Conservation (phyloP, 1,140 invertebrate genomes). For the Cydia strobilella region DNA sequence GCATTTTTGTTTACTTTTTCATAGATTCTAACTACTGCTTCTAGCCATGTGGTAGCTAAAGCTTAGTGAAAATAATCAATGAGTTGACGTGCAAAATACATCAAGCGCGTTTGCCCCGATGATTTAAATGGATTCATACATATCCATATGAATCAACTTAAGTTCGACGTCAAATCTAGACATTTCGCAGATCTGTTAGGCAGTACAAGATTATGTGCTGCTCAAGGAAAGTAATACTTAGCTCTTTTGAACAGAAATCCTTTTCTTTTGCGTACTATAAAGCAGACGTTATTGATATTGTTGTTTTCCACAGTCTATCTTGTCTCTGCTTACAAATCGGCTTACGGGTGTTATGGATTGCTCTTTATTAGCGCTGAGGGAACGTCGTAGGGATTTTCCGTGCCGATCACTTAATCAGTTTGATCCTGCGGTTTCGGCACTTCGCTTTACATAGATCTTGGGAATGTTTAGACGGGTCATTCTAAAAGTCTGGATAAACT, state of each 20-base stretch:
- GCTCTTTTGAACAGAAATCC: neutral
- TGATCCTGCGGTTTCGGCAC: neutral
- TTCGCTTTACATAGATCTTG: neutral
- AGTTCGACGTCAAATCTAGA: neutral
- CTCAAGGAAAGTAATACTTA: neutral
- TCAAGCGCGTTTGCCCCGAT: neutral
- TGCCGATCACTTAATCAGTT: neutral
- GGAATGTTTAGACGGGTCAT: neutral
- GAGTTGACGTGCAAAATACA: neutral
- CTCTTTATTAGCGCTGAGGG: neutral
- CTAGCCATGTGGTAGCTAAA: neutral
- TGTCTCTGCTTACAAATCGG: constrained; percentile 16
- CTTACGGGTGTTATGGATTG: constrained; percentile 18
- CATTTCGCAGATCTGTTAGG: neutral
- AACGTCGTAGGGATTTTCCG: neutral
- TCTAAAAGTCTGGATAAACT: neutral
- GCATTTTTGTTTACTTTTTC: neutral
- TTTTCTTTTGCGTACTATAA: neutral
- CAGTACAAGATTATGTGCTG: neutral
- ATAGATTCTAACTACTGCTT: neutral
- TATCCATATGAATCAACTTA: constrained; percentile 1
- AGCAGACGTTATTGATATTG: constrained; percentile 16
- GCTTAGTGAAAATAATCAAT: neutral
- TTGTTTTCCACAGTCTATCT: constrained; percentile 6
- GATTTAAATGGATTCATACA: neutral